Evolutionary conservation across 2,888 invertebrate genomes (phyloP).

Genomic region (Salticus scenicus): DNA sequence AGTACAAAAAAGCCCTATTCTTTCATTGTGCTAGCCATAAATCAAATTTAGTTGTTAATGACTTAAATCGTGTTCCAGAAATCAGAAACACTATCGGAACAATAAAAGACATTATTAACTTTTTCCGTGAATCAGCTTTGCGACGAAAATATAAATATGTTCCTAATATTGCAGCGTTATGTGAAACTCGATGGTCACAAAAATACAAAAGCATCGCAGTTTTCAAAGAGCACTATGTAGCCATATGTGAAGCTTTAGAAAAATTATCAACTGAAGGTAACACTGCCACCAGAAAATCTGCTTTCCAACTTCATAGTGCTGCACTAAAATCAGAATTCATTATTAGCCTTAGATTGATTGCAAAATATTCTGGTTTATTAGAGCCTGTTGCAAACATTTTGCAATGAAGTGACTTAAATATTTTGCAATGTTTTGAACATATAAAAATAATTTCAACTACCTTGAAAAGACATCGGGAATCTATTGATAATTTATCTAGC

Average conservation of each 20-base stretch:
- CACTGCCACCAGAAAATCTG: neutral
- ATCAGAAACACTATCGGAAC: neutral
- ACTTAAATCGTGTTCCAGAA: neutral
- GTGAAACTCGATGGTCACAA: neutral
- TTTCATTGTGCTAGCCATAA: neutral
- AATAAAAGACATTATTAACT: constrained; percentile 1
- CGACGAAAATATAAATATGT: neutral
- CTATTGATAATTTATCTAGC: neutral
- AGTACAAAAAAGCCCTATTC: neutral
- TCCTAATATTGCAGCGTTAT: neutral
- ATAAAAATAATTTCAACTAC: neutral
- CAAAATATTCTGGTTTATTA: neutral
- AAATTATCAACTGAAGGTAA: neutral
- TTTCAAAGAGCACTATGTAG: neutral
- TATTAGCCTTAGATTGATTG: neutral
- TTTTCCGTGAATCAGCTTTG: neutral
- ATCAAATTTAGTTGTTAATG: neutral
- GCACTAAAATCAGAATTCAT: neutral
- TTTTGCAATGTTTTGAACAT: neutral
- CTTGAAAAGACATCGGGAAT: neutral
- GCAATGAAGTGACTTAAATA: neutral
- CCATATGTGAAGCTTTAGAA: neutral
- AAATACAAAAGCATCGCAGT: neutral
- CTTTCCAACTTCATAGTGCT: neutral
- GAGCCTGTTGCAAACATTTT: neutral